Evolutionary conservation across 2,888 invertebrate species (phyloP), one percentile per base, ranked within the genome.

Genomic region (Tromatobia lineatoria): DNA sequence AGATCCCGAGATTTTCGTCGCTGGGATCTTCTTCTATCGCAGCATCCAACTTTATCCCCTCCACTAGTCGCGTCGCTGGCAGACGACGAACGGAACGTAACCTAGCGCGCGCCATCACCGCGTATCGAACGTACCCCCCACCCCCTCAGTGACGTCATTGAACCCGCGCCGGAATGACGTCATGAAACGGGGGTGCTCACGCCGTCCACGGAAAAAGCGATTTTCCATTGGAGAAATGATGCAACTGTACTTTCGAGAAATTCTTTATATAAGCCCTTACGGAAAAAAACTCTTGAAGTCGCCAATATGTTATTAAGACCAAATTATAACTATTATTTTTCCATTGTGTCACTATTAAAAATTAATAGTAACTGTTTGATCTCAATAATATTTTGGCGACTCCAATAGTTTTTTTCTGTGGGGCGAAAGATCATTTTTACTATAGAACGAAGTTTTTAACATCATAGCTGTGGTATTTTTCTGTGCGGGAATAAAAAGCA

Each of bases 121-220:
- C 89, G 90, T 92, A 92, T 92, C 92, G 92, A 92, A 90, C 92
- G 83, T 47, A 42, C 70, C 61, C 50, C 52, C 79, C 66, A 29
- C 64, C 70, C 83, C 52, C 75, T 2, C 64, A 15, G 76, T 20
- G 25, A 57, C 57, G 57, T 57, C 57, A 57, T 57, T 57, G 57
- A 25, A 57, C 57, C 57, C 64, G 34, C 76, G 69, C 47, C 54
- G 45, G 64, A 73, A 88, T 92, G 92, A 92, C 92, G 92, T 92
- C 92, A 92, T 87, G 7, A 57, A 64, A 38, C 57, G 69, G 69
- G 38, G 75, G 75, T 70, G 80, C 75, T 80, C 75, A 70, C 75
- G 52, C 69, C 34, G 15, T 38, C 64, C 57, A 34, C 61, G 1
- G 20, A 34, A 34, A 61, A 61, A n/a, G n/a, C n/a, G 4, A 61